A percentile compares a stretch with the other conserved stretches of the same genome.
Conservation (phyloP, 2,888 invertebrate genomes). For the Arctia plantaginis region DNA sequence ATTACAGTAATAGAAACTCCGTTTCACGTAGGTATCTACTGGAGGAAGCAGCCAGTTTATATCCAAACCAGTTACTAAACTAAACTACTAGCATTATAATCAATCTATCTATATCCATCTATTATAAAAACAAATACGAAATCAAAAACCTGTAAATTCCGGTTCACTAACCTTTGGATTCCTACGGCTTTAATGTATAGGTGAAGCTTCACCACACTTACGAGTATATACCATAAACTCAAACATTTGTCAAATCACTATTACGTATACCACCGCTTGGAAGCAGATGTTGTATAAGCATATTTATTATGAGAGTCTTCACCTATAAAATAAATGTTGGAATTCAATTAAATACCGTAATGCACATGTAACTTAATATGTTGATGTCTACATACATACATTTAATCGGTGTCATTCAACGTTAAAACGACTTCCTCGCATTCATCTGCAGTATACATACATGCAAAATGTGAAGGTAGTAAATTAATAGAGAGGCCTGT, state of each 20-base stretch:
- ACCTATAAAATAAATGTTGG: constrained; percentile 19
- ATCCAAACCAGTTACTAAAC: too few species aligned
- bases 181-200: neutral
- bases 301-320: neutral
- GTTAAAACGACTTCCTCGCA: constrained; percentile 21
- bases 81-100: too few species aligned
- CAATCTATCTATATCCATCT: neutral
- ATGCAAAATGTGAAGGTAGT: too few species aligned
- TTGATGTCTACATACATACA: constrained; percentile 12
- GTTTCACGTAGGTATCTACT: too few species aligned
- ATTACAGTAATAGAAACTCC: neutral
- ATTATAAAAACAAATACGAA: neutral
- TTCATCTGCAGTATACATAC: constrained; percentile 19
- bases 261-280: constrained; percentile 1
- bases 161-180: constrained; percentile 3
- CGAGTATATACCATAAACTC: neutral
- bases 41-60: neutral
- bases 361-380: constrained; percentile 2
- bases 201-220: neutral
- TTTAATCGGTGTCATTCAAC: constrained; percentile 13
- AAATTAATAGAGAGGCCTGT: too few species aligned
- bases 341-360: constrained; percentile 29
- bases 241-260: constrained; percentile 5
- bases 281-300: constrained; percentile 1
- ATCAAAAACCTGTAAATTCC: neutral